phyloP scores from a whole-genome alignment of 2,797 vertebrate genomes.

The Saxicola maurus region DNA sequence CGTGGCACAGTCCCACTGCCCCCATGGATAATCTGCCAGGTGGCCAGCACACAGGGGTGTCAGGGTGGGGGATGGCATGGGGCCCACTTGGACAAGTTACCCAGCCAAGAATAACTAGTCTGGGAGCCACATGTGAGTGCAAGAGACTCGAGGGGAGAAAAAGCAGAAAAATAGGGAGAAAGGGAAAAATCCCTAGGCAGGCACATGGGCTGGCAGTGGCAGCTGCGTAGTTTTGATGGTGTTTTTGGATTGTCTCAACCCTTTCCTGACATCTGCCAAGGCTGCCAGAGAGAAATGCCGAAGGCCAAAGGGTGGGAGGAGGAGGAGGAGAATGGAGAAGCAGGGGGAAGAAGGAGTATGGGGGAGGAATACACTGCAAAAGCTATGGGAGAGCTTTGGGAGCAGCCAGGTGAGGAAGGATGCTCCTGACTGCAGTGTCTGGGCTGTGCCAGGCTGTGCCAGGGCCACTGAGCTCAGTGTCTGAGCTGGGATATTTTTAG shows the following conservation, averaged over 20 bases:
- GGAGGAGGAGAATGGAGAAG: neutral
- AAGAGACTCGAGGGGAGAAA: neutral
- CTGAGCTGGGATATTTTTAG: slow-evolving; percentile 62
- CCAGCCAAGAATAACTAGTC: neutral
- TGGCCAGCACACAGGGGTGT: neutral
- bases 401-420: neutral
- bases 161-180: neutral
- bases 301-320: neutral
- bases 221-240: neutral
- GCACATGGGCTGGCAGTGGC: neutral
- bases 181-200: neutral
- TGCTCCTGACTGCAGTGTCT: neutral
- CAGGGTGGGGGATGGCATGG: fast-evolving
- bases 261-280: neutral
- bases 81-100: neutral
- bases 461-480: slow-evolving; percentile 50
- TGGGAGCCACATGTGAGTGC: fast-evolving
- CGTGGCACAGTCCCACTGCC: neutral
- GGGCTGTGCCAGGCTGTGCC: neutral
- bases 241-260: neutral
- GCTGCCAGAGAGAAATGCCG: neutral
- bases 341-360: neutral
- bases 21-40: neutral
- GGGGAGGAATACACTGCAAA: neutral
- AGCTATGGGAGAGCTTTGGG: neutral